Percentiles rank a stretch among this genome's conserved stretches.
These are phyloP conservation scores for Sinhomidia bicolor DNA, from an alignment of 2,888 invertebrate genomes.

Conservation along the genomic window DNA sequence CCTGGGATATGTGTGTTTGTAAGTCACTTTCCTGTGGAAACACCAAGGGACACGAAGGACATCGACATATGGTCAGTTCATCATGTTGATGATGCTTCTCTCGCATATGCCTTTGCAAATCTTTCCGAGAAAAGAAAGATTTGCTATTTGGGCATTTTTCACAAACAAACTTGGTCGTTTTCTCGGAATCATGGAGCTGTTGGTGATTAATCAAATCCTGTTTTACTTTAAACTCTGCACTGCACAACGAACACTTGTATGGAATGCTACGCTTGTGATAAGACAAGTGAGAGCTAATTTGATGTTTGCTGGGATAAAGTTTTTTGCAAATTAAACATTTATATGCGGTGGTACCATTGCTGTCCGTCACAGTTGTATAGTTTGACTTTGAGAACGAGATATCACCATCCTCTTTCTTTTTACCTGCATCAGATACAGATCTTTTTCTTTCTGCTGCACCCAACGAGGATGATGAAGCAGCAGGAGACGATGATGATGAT, in stretches of 20 bases:
- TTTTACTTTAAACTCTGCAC: slow-evolving; percentile 57
- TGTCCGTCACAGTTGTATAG: slow-evolving; percentile 30
- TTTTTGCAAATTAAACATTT: slow-evolving; percentile 61
- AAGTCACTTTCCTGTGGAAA: slow-evolving; percentile 54
- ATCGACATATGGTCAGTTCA: slow-evolving; percentile 19
- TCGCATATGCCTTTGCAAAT: slow-evolving; percentile 35
- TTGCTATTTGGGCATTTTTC: slow-evolving; percentile 48
- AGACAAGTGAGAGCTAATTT: slow-evolving; percentile 49
- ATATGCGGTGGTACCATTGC: background rate
- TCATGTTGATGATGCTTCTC: slow-evolving; percentile 21
- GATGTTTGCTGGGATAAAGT: slow-evolving; percentile 54
- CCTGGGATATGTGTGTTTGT: background rate
- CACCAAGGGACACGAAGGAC: slow-evolving; percentile 50
- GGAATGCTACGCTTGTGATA: slow-evolving; percentile 46
- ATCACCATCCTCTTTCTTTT: background rate
- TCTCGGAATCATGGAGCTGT: background rate
- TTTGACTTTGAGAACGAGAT: slow-evolving; percentile 28
- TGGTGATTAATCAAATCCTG: slow-evolving; percentile 43
- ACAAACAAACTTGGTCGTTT: slow-evolving; percentile 18
- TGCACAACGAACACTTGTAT: slow-evolving; percentile 32
- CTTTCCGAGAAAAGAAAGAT: slow-evolving; percentile 41
- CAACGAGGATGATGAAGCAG: background rate
- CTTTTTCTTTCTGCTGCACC: background rate
- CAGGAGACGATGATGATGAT: background rate
- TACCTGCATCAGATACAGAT: background rate